Evolutionary conservation across 2,113 vertebrate genomes (phyloP).

Genomic region (Podocnemis expansa): DNA sequence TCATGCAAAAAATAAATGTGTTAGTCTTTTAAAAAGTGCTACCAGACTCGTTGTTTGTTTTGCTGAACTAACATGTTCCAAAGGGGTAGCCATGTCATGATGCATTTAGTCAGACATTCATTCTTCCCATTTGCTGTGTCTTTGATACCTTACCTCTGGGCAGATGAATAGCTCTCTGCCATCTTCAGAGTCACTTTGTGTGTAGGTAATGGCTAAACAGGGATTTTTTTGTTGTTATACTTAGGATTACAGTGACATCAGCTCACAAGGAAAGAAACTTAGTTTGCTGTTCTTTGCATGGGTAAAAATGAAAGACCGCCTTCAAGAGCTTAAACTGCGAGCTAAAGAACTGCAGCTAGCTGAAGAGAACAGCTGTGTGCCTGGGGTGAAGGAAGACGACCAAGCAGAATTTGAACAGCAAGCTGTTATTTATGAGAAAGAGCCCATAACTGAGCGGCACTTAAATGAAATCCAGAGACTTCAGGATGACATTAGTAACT

Average conservation of each 20-base stretch:
- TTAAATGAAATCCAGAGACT: constrained; percentile 87
- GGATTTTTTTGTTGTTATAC: background rate
- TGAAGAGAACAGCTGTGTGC: constrained; percentile 32
- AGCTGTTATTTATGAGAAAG: constrained; percentile 91
- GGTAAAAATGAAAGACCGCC: constrained; percentile 86
- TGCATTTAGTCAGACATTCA: background rate
- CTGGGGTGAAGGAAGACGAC: constrained; percentile 60
- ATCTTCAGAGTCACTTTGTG: background rate
- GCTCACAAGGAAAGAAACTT: background rate
- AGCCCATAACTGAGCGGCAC: constrained; percentile 88
- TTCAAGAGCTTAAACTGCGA: constrained; percentile 87
- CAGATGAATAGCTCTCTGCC: background rate
- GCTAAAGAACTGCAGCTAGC: constrained; percentile 79
- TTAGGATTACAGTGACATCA: constrained; percentile 40
- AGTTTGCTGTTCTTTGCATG: constrained; percentile 24
- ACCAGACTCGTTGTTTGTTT: no score
- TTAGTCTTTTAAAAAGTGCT: no score
- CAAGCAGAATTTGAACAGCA: constrained; percentile 78
- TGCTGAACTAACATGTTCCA: no score
- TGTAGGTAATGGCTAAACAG: background rate
- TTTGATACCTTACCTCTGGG: background rate
- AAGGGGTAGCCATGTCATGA: no score
- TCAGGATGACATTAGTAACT: constrained; percentile 82
- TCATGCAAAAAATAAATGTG: no score
- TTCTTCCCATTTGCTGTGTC: background rate